phyloP scores from a whole-genome alignment of 2,888 invertebrate genomes.

The Timema cristinae region DNA sequence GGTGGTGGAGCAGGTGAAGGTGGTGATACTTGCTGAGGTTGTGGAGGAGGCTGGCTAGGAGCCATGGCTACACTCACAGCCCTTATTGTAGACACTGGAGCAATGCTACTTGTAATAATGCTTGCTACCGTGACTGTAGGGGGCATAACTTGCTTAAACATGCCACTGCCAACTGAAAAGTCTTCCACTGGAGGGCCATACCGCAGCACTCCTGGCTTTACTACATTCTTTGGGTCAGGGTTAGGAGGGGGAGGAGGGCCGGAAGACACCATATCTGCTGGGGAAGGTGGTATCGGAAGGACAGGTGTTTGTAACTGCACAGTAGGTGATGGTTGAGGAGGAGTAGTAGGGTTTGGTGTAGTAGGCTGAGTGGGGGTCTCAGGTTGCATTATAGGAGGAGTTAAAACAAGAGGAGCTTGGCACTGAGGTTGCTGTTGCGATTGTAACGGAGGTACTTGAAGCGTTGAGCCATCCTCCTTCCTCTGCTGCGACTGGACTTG shows the following conservation, averaged over 20 bases:
- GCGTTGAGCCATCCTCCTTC: slow-evolving; percentile 21
- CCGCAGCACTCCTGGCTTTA: slow-evolving; percentile 61
- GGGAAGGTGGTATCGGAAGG: slow-evolving; percentile 43
- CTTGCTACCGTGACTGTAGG: slow-evolving; percentile 12
- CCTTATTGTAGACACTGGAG: slow-evolving; percentile 27
- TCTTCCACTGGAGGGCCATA: slow-evolving; percentile 53
- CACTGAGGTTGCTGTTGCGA: slow-evolving; percentile 17
- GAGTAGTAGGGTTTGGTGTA: slow-evolving; percentile 37
- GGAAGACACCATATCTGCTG: slow-evolving; percentile 39
- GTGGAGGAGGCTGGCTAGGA: slow-evolving; percentile 33
- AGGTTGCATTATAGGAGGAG: not conserved
- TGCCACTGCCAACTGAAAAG: slow-evolving; percentile 46
- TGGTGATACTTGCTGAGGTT: slow-evolving; percentile 26
- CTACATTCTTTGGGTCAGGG: slow-evolving; percentile 42
- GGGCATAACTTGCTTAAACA: slow-evolving; percentile 23
- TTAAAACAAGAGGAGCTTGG: slow-evolving; percentile 8
- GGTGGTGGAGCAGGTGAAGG: slow-evolving; percentile 20
- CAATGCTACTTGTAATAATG: slow-evolving; percentile 19
- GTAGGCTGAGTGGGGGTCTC: slow-evolving; percentile 1
- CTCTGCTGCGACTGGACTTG: slow-evolving; percentile 29
- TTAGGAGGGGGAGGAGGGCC: slow-evolving; percentile 39
- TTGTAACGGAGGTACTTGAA: slow-evolving; percentile 20
- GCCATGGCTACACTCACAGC: slow-evolving; percentile 27
- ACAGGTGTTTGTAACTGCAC: slow-evolving; percentile 40
- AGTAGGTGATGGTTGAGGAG: slow-evolving; percentile 41